A percentile compares a stretch with the other conserved stretches of the same genome.
Evolutionary conservation across 2,888 invertebrate species (phyloP).

Genomic region (Tortricodes alternella): DNA sequence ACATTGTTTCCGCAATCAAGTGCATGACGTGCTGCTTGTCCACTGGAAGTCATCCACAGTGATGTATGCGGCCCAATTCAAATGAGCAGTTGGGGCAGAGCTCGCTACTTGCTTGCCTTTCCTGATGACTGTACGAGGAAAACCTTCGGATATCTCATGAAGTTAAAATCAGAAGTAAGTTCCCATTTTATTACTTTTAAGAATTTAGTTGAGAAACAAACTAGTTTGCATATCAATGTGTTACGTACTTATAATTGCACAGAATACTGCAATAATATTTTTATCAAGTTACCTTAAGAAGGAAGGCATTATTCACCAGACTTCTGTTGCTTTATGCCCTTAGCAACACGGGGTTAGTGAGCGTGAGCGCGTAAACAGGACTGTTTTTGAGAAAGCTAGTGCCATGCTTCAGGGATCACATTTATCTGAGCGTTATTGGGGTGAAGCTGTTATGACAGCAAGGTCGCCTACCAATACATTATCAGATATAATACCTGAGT

Average conservation of each 20-base stretch:
- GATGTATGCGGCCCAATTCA: not conserved
- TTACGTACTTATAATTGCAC: not conserved
- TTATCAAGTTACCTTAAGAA: not conserved
- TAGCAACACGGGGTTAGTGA: conserved; percentile 5
- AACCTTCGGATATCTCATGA: conserved; percentile 6
- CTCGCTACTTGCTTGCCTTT: conserved; percentile 15
- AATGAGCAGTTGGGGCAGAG: conserved; percentile 4
- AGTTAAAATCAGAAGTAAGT: conserved; percentile 22
- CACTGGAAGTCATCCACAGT: not conserved
- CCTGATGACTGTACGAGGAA: conserved; percentile 19
- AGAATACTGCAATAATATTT: not conserved
- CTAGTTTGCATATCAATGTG: conserved; percentile 1
- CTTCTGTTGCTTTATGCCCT: not conserved
- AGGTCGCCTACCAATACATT: not conserved
- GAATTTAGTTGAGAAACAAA: conserved; percentile 12
- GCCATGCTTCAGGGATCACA: not conserved
- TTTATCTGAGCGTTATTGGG: not conserved
- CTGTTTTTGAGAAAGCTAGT: conserved; percentile 12
- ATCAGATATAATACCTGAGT: not conserved
- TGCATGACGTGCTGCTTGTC: not conserved
- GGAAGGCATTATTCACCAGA: conserved; percentile 35
- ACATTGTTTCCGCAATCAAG: not conserved
- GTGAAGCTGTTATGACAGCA: not conserved
- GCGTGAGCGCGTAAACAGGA: not conserved
- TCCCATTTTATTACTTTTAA: conserved; percentile 15